Base-by-base conservation (phyloP, 2,113 vertebrate genomes). In the Sinocyclocheilus maitianheensis region DNA sequence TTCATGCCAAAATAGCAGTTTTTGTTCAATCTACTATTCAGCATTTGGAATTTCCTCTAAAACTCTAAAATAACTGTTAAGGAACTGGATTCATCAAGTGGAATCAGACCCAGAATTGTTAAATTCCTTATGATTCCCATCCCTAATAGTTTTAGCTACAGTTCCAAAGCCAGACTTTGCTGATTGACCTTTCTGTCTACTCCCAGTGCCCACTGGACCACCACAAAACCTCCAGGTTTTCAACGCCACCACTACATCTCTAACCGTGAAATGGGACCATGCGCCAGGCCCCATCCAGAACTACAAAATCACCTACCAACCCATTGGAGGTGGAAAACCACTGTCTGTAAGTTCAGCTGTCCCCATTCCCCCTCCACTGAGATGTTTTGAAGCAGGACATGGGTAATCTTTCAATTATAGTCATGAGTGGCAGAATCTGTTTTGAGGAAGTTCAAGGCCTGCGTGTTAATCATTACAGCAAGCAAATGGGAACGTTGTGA, bases 231-330 rank as follows among this genome's bases (percentile, higher is more conserved):
- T 99, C 84, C 95, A 96, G 85, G 96, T 99, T 8, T 96, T 97
- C 89, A 99, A 99, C n/a, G 96, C 96, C 85, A 97, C 97, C 74
- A 96, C 95, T 24, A 94, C 95, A 88, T 93, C 96, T 48, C 91
- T 99, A 90, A 95, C 96, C 0, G 94, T 96, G 20, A 97, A 96
- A 91, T 99, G 98, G 98, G 98, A 99, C 74, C 93, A 94, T 1
- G 97, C 97, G 58, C 95, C 94, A 2, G 97, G 98, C 1, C 92
- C 94, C 7, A 97, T 98, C 77, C 95, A 96, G 92, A 96, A 94
- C 91, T 99, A 99, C 92, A 95, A 92, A 90, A 91, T 99, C 89
- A 92, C 90, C 13, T 97, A 96, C 84, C 93, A 92, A 46, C 96
- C 96, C 6, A 79, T 90, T 0, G 90, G 91, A 5, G 97, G 96